Conservation (phyloP, 2,113 vertebrate genomes). For the Ia io region DNA sequence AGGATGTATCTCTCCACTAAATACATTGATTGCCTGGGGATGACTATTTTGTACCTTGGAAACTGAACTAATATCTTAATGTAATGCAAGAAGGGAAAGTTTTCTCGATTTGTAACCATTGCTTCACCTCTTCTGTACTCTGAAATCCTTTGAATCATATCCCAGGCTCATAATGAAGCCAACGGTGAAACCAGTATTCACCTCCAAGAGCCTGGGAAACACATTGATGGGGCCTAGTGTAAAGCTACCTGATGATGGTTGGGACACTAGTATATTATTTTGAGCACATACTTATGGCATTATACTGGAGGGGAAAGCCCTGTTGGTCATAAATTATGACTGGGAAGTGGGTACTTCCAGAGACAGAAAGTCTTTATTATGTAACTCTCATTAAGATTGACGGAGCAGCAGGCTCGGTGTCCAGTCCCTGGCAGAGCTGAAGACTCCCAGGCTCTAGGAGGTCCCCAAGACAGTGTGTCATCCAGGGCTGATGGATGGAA, state of each 20-base stretch:
- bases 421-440: not conserved
- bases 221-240: not conserved
- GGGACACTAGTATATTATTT: not conserved
- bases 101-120: not conserved
- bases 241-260: not conserved
- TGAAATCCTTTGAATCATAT: not conserved
- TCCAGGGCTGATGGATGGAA: not conserved
- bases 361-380: not conserved
- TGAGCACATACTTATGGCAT: not conserved
- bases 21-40: not conserved
- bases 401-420: not conserved
- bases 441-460: conserved; percentile 30
- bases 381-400: not conserved
- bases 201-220: conserved; percentile 10
- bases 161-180: not conserved
- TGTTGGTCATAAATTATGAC: not conserved
- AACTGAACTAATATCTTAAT: not conserved
- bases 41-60: not conserved
- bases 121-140: not conserved
- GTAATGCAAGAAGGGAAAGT: not conserved
- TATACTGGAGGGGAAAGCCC: not conserved
- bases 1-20: not conserved
- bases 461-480: conserved; percentile 28
- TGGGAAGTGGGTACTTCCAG: not conserved
- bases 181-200: not conserved